These are phyloP conservation scores for Chauna torquata DNA, from an alignment of 2,113 vertebrate genomes.

Conservation along the genomic window DNA sequence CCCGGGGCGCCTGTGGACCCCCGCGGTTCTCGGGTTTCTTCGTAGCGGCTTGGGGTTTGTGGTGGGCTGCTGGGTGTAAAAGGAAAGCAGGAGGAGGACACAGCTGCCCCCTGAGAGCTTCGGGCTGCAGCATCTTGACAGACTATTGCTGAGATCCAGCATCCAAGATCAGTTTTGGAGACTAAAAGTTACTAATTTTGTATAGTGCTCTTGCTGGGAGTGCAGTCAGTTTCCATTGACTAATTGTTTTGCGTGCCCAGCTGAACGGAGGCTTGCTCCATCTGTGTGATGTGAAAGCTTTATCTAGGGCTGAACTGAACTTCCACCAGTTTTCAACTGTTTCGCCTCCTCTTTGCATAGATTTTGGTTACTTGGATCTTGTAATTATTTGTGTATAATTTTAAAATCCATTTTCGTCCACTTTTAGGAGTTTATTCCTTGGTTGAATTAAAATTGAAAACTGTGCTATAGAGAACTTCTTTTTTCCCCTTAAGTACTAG, in stretches of 20 bases:
- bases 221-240: fast-evolving
- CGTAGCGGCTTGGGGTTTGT: too few relatives aligned
- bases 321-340: fast-evolving
- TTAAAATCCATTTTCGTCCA: neutral
- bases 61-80: too few relatives aligned
- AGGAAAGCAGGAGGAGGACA: too few relatives aligned
- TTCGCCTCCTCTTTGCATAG: neutral
- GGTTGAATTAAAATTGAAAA: neutral
- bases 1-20: too few relatives aligned
- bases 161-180: fast-evolving
- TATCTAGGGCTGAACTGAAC: neutral
- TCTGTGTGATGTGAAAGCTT: neutral
- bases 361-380: neutral
- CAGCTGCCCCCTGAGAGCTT: neutral
- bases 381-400: fast-evolving
- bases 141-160: fast-evolving
- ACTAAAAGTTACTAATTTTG: fast-evolving
- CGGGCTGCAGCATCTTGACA: too few relatives aligned
- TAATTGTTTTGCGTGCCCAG: fast-evolving
- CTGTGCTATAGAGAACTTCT: neutral
- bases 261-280: neutral
- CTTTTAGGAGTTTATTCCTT: neutral
- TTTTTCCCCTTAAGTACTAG: neutral
- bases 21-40: too few relatives aligned
- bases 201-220: fast-evolving